Conservation (phyloP, 2,113 vertebrate genomes). For the Seriola aureovittata region DNA sequence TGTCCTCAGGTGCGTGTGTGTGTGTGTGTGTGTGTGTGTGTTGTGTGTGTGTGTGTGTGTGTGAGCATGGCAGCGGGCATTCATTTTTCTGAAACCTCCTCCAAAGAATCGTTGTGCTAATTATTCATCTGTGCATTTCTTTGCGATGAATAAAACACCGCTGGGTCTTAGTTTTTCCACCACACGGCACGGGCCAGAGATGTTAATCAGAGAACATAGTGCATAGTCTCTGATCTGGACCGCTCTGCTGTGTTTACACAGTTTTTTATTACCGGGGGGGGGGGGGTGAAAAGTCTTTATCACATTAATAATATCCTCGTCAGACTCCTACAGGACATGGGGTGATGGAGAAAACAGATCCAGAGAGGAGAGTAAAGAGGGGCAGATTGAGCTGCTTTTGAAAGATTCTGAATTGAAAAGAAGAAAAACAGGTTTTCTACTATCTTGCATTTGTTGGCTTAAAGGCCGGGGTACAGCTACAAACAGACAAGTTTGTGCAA, state of each 20-base stretch:
- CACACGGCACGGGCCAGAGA: conserved; percentile 62
- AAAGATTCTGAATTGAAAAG: conserved; percentile 25
- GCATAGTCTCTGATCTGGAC: conserved; percentile 70
- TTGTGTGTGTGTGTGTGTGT: conserved; percentile 23
- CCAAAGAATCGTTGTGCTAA: conserved; percentile 37
- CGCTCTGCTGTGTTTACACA: conserved; percentile 67
- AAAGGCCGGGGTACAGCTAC: background rate
- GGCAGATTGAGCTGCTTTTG: conserved; percentile 4
- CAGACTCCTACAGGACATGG: conserved; percentile 51
- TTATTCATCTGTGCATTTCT: conserved; percentile 60
- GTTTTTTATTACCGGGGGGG: conserved; percentile 65
- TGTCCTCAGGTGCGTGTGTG: conserved; percentile 42
- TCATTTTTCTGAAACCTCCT: conserved; percentile 35
- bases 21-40: conserved; percentile 22
- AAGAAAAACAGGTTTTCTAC: background rate
- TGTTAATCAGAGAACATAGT: conserved; percentile 69
- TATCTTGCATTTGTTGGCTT: conserved; percentile 18
- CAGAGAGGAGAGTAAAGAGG: conserved; percentile 20
- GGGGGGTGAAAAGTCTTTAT: conserved; percentile 74
- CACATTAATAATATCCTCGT: conserved; percentile 71
- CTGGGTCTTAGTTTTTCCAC: conserved; percentile 49
- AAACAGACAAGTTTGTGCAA: background rate
- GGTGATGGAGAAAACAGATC: conserved; percentile 74
- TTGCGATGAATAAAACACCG: conserved; percentile 64
- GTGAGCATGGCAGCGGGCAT: conserved; percentile 24